These are phyloP conservation scores for Neogobius melanostomus DNA, from an alignment of 2,113 vertebrate genomes.

Conservation along the genomic window DNA sequence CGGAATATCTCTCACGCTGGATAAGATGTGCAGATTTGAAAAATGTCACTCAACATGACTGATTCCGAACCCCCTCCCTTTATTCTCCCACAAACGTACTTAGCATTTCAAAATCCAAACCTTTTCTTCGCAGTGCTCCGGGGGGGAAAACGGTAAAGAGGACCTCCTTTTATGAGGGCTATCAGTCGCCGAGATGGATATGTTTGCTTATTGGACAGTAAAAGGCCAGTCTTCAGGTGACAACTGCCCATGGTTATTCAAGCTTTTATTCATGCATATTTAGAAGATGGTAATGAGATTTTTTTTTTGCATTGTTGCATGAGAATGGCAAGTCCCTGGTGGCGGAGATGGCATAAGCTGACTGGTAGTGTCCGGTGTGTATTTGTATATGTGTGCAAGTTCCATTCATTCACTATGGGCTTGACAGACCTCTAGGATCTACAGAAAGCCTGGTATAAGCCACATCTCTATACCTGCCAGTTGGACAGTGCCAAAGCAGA, in stretches of 20 bases:
- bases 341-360: constrained; percentile 82
- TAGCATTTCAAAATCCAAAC: constrained; percentile 88
- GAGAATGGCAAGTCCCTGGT: constrained; percentile 89
- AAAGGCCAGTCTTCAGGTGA: constrained; percentile 94
- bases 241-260: constrained; percentile 87
- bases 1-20: constrained; percentile 86
- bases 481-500: constrained; percentile 57
- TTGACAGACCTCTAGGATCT: constrained; percentile 51
- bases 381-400: constrained; percentile 33
- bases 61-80: constrained; percentile 72
- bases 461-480: constrained; percentile 69
- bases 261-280: constrained; percentile 99
- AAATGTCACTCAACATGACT: constrained; percentile 94
- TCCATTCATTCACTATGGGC: constrained; percentile 49
- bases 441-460: constrained; percentile 65
- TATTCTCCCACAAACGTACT: constrained; percentile 70
- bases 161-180: constrained; percentile 83
- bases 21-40: constrained; percentile 93
- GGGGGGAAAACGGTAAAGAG: constrained; percentile 75
- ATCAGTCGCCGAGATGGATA: constrained; percentile 87
- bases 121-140: constrained; percentile 78
- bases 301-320: constrained; percentile 96
- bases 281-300: constrained; percentile 97
- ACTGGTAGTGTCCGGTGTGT: constrained; percentile 67
- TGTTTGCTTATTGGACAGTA: constrained; percentile 95